Evolutionary conservation across 2,888 invertebrate species (phyloP).

Genomic region (Meloe dianella): DNA sequence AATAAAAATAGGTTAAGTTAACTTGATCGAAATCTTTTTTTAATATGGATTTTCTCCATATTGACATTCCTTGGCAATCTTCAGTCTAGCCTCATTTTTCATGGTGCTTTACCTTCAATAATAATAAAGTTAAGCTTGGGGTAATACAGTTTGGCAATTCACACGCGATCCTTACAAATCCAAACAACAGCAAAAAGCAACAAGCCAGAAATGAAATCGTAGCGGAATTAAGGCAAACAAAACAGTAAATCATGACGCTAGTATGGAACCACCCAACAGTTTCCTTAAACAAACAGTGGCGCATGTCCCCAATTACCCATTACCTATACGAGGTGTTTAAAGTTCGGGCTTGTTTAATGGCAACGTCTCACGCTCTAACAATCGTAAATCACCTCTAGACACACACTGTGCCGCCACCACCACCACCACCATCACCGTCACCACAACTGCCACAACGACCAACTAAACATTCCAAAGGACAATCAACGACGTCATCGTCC

Average conservation of each 20-base stretch:
- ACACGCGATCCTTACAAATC: neutral
- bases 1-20: neutral
- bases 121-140: neutral
- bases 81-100: too few relatives aligned
- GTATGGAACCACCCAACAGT: constrained; percentile 43
- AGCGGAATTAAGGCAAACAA: constrained; percentile 6
- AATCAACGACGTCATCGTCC: constrained; percentile 19
- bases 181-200: neutral
- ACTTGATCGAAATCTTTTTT: too few relatives aligned
- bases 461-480: neutral
- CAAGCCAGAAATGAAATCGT: constrained; percentile 3
- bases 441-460: neutral
- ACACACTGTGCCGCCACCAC: constrained; percentile 17
- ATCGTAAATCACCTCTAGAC: constrained; percentile 50
- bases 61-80: neutral
- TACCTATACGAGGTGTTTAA: constrained; percentile 55
- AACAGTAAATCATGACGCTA: constrained; percentile 40
- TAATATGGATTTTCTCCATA: neutral
- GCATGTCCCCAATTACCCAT: constrained; percentile 54
- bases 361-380: constrained; percentile 47
- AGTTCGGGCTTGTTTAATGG: constrained; percentile 47
- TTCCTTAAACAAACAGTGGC: constrained; percentile 52
- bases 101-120: neutral
- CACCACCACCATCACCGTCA: neutral
- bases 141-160: neutral